A percentile compares a stretch with the other conserved stretches of the same genome.
These are phyloP conservation scores for Acanthornis magna DNA, from an alignment of 2,797 vertebrate genomes.

Conservation along the genomic window DNA sequence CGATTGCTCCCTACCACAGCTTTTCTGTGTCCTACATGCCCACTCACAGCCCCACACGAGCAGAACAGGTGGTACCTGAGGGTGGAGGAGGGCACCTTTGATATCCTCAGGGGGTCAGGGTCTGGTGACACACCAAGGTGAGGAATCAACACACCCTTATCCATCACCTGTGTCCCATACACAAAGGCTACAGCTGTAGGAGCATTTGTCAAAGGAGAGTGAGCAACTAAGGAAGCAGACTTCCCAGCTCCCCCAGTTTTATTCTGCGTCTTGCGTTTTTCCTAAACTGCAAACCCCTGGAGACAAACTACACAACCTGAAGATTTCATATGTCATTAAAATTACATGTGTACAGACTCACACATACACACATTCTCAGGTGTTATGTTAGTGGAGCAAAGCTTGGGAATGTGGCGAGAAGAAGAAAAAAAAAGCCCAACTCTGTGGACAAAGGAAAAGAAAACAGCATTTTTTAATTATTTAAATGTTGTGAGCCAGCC, in stretches of 20 bases:
- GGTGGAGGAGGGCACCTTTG: fast-evolving
- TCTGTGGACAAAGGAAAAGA: not conserved
- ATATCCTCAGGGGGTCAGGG: not conserved
- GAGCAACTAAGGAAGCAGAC: not conserved
- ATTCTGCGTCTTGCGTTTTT: not conserved
- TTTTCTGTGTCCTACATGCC: not conserved
- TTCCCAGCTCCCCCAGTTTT: not conserved
- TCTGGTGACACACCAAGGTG: not conserved
- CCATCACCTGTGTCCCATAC: not conserved
- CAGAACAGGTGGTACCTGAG: fast-evolving
- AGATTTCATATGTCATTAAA: slow-evolving; percentile 17
- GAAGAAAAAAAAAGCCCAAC: not conserved
- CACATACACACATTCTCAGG: not conserved
- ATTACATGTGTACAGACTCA: not conserved
- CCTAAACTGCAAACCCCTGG: not conserved
- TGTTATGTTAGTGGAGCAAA: not conserved
- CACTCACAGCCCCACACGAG: not conserved
- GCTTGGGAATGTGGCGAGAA: not conserved
- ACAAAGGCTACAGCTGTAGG: not conserved
- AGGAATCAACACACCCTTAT: not conserved
- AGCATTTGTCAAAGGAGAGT: not conserved
- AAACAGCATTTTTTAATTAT: not conserved
- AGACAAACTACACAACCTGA: not conserved
- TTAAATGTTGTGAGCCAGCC: not conserved
- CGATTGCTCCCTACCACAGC: not conserved